phyloP scores from a whole-genome alignment of 2,888 invertebrate species.

The Aphidoletes aphidimyza region DNA sequence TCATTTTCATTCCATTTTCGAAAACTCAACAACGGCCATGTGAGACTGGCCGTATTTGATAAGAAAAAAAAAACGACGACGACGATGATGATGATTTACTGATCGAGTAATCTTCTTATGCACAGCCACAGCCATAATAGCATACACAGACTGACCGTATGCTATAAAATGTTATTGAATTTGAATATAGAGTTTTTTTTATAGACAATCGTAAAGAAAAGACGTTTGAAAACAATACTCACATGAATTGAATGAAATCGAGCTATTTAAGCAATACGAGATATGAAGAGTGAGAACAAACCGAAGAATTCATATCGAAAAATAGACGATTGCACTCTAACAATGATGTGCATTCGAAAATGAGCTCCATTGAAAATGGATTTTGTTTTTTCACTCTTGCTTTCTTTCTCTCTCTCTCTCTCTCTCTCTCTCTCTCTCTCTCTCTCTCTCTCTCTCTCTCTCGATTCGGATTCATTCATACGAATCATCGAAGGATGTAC shows the following conservation, averaged over 20 bases:
- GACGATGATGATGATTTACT: slow-evolving; percentile 49
- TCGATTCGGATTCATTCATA: slow-evolving; percentile 16
- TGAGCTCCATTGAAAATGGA: slow-evolving; percentile 20
- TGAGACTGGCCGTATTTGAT: background rate
- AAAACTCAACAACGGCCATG: background rate
- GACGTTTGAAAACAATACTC: slow-evolving; percentile 44
- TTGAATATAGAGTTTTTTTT: slow-evolving; percentile 13
- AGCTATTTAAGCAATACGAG: background rate
- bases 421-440: too few relatives aligned
- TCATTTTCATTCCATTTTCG: background rate
- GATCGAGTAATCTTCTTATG: slow-evolving; percentile 43
- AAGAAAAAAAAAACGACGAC: background rate
- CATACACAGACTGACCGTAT: background rate
- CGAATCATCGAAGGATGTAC: background rate
- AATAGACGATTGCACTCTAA: slow-evolving; percentile 30
- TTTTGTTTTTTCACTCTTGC: background rate
- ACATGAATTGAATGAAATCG: slow-evolving; percentile 42
- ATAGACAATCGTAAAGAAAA: background rate
- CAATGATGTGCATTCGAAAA: background rate
- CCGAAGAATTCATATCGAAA: slow-evolving; percentile 10
- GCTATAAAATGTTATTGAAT: slow-evolving; percentile 26
- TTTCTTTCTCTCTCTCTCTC: too few relatives aligned
- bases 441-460: too few relatives aligned
- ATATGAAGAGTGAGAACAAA: slow-evolving; percentile 2
- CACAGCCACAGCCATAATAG: background rate